Base-by-base conservation (phyloP, 2,113 vertebrate species). In the Myotis lucifugus region DNA sequence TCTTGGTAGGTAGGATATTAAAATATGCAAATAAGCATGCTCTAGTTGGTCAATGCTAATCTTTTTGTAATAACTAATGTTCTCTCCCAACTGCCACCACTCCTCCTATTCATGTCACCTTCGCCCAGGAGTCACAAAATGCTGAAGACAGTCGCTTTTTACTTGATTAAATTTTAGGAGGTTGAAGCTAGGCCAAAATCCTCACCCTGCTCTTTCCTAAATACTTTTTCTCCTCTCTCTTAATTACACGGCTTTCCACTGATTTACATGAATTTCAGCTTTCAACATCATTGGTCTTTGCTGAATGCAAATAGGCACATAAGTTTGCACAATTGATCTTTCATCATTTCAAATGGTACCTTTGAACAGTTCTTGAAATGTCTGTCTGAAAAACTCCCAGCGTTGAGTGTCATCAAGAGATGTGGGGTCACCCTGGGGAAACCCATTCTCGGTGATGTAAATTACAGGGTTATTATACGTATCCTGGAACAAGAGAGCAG, bases 391-490 rank as follows among this genome's bases (percentile, higher is more conserved):
- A 98, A 98, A 98, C 64, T 97, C 90, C 85, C 98, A 98, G 77
- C 94, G 61, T 84, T 98, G 98, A 86, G 91, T 89, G 95, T 99
- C 99, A 95, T 99, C 98, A 42, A 99, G 97, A 81, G 98, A 91
- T 96, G 98, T 89, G 17, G 98, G 98, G 90, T 99, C 99, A 95
- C 96, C 96, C 97, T 98, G 99, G 94, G 98, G 98, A 98, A 99
- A 99, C 67, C 99, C 98, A 54, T 99, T 99, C 98, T 99, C 99
- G 4, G 99, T 99, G 95, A 99, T 99, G 98, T 99, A 99, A 98
- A 99, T 98, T 87, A 97, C 79, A 17, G 99, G 98, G 97, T 98
- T 98, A 98, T 98, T 98, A 97, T 98, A 99, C 3, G 95, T 98
- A 97, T 99, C 98, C 99, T 99, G 98, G 94, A 97, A 97, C 74